These are phyloP conservation scores for Steatornis caripensis DNA, from an alignment of 2,113 vertebrate species.

Conservation along the genomic window DNA sequence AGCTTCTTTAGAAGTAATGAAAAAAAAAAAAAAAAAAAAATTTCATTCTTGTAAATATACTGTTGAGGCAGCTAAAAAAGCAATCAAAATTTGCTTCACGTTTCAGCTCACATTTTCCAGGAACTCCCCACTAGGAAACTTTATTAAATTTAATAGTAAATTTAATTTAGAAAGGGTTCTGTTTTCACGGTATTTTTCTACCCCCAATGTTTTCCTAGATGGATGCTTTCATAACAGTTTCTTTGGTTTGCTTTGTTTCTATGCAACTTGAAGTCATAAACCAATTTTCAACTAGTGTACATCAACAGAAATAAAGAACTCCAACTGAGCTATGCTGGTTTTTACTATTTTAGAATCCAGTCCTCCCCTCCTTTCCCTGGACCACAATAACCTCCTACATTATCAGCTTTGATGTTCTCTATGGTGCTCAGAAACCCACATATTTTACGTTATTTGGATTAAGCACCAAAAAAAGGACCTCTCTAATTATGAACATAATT, in stretches of 20 bases:
- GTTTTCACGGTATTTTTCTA: background rate
- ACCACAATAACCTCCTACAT: background rate
- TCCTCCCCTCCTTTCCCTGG: background rate
- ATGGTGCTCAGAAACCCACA: background rate
- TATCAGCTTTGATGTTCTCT: background rate
- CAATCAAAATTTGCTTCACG: background rate
- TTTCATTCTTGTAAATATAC: background rate
- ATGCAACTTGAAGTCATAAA: background rate
- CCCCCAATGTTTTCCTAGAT: background rate
- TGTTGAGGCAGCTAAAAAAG: background rate
- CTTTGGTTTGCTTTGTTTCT: conserved; percentile 18
- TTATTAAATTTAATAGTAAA: conserved; percentile 4
- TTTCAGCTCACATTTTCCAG: background rate
- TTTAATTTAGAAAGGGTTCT: conserved; percentile 16
- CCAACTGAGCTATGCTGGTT: background rate
- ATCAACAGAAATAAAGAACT: background rate
- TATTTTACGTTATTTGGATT: background rate
- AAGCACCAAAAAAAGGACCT: background rate
- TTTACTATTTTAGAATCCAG: background rate
- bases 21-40: background rate
- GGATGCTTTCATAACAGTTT: background rate
- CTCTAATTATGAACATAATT: background rate
- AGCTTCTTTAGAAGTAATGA: background rate
- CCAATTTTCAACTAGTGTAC: background rate
- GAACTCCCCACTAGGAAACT: background rate